A percentile compares a stretch with the other conserved stretches of the same genome.
phyloP scores from a whole-genome alignment of 1,140 invertebrate species.

The Habropoda laboriosa region DNA sequence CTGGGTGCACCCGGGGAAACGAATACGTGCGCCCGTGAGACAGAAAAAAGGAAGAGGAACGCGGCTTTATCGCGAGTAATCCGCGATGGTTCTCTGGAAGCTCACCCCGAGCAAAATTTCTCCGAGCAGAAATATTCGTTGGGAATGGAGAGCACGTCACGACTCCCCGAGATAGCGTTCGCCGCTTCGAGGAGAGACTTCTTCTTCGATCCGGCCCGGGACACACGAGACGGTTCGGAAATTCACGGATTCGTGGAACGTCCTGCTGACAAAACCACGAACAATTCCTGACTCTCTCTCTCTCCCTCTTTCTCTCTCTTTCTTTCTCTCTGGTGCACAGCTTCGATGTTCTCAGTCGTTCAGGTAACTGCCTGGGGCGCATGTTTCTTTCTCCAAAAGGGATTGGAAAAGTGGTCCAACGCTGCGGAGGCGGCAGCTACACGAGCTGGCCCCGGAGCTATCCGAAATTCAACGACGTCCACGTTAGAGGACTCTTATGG shows the following conservation, averaged over 20 bases:
- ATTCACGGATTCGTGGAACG: slow-evolving; percentile 61
- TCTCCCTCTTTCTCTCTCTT: background rate
- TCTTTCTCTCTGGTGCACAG: background rate
- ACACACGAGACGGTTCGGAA: slow-evolving; percentile 31
- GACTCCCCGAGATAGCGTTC: slow-evolving; percentile 50
- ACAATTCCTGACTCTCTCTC: slow-evolving; percentile 39
- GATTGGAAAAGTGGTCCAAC: slow-evolving; percentile 45
- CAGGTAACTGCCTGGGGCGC: slow-evolving; percentile 23
- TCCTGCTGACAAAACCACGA: slow-evolving; percentile 64
- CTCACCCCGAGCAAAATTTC: slow-evolving; percentile 2
- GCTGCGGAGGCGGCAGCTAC: background rate
- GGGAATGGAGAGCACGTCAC: slow-evolving; percentile 60
- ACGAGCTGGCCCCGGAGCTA: background rate
- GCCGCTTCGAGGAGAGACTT: slow-evolving; percentile 1
- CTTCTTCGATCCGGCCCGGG: slow-evolving; percentile 37
- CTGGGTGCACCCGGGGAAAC: background rate
- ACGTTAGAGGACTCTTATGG: slow-evolving; percentile 35
- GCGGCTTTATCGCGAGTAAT: slow-evolving; percentile 32
- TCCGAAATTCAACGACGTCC: slow-evolving; percentile 31
- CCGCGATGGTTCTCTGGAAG: background rate
- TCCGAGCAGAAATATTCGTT: slow-evolving; percentile 42
- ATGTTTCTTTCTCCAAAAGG: slow-evolving; percentile 45
- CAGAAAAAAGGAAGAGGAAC: background rate
- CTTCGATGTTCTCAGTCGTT: slow-evolving; percentile 29
- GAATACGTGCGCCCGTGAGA: background rate